Evolutionary conservation across 2,113 vertebrate species (phyloP).

Genomic region (Naja naja): DNA sequence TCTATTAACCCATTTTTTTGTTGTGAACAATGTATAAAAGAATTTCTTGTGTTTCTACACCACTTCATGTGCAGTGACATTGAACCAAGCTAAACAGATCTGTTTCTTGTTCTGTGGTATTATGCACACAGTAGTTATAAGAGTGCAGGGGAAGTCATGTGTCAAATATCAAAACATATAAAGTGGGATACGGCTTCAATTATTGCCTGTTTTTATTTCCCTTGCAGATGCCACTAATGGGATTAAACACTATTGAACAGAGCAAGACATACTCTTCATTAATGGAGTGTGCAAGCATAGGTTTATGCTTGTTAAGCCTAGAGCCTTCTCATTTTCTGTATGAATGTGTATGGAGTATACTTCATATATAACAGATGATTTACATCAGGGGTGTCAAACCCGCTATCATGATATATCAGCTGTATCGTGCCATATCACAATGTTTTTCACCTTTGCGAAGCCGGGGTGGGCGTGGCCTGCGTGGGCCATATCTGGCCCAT

Average conservation of each 20-base stretch:
- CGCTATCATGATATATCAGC: no score
- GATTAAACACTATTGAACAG: background rate
- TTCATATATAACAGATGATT: background rate
- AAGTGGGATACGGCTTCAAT: background rate
- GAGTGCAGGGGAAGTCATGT: background rate
- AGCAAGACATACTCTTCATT: background rate
- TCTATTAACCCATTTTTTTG: background rate
- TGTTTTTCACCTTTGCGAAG: no score
- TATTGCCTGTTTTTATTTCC: background rate
- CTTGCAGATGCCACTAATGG: background rate
- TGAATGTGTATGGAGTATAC: background rate
- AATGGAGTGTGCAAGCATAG: background rate
- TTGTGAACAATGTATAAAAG: background rate
- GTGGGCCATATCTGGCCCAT: no score
- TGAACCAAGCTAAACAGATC: background rate
- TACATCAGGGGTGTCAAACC: background rate
- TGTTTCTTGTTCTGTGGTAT: background rate
- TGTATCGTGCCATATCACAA: no score
- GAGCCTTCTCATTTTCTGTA: background rate
- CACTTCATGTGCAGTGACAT: background rate
- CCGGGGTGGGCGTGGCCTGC: no score
- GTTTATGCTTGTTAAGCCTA: background rate
- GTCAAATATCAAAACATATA: background rate
- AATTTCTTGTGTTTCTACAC: background rate
- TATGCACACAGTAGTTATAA: background rate